phyloP scores from a whole-genome alignment of 2,113 vertebrate species.

The Etheostoma cragini region DNA sequence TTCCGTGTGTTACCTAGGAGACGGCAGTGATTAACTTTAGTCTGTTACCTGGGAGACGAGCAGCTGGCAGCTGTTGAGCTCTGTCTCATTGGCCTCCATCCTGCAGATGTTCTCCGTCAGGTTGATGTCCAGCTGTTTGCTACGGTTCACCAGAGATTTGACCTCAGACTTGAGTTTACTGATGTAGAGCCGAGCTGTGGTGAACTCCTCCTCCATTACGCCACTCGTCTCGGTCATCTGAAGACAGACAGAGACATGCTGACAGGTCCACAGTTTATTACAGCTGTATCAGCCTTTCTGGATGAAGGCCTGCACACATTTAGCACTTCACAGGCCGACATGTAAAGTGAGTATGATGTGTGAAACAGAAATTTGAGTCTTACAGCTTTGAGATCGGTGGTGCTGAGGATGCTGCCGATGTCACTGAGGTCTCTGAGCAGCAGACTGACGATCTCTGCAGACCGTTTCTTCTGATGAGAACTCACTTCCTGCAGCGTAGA shows the following conservation, averaged over 20 bases:
- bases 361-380: slow-evolving; percentile 16
- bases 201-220: slow-evolving; percentile 95
- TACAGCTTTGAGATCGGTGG: slow-evolving; percentile 91
- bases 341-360: not conserved
- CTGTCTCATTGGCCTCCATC: slow-evolving; percentile 88
- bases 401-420: slow-evolving; percentile 90
- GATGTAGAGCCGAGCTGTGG: slow-evolving; percentile 91
- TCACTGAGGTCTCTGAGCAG: slow-evolving; percentile 92
- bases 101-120: slow-evolving; percentile 88
- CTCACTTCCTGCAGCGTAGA: slow-evolving; percentile 89
- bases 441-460: slow-evolving; percentile 89
- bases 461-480: slow-evolving; percentile 91
- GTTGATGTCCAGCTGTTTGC: slow-evolving; percentile 89
- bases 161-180: slow-evolving; percentile 96
- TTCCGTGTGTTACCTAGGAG: too few species aligned
- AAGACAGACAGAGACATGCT: not conserved
- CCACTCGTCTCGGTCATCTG: slow-evolving; percentile 88
- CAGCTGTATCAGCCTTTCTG: too few species aligned
- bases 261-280: too few species aligned
- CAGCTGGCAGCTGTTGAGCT: slow-evolving; percentile 90
- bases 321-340: not conserved
- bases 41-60: slow-evolving; percentile 86
- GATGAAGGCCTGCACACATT: not conserved
- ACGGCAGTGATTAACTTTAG: too few species aligned
- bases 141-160: slow-evolving; percentile 90